phyloP scores from a whole-genome alignment of 2,797 vertebrate genomes.

The Protonibea diacanthus region DNA sequence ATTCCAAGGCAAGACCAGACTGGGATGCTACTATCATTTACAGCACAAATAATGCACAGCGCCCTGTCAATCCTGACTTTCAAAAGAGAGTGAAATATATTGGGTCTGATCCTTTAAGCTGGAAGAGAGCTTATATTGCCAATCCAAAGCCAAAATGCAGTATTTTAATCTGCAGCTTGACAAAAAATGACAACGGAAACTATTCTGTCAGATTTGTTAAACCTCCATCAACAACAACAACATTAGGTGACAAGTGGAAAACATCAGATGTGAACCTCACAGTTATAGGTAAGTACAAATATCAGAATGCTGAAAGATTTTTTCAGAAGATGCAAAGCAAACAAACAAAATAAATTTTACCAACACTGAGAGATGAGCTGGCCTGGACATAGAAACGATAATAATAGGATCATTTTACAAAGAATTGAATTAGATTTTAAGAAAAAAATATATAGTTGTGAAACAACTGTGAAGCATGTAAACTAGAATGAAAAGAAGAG shows the following conservation, averaged over 20 bases:
- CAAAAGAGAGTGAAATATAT: conserved; percentile 48
- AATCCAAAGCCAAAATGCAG: accelerated
- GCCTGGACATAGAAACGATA: background rate
- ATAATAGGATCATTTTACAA: background rate
- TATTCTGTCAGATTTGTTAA: conserved; percentile 61
- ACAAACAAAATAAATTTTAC: background rate
- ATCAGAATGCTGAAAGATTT: background rate
- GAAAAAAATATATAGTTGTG: background rate
- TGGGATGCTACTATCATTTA: conserved; percentile 62
- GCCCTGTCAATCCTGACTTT: conserved; percentile 26
- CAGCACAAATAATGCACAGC: accelerated
- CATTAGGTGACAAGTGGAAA: background rate
- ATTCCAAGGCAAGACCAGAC: accelerated
- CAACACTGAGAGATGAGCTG: background rate
- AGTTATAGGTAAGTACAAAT: conserved; percentile 64
- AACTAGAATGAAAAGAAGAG: too few species aligned
- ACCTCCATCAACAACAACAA: accelerated
- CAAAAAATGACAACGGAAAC: conserved; percentile 61
- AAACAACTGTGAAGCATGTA: background rate
- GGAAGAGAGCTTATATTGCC: accelerated
- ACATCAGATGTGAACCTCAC: background rate
- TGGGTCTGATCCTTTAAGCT: accelerated
- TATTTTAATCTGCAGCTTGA: conserved; percentile 72
- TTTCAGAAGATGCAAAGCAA: background rate
- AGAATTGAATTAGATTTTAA: background rate